Evolutionary conservation across 2,797 vertebrate species (phyloP).

Genomic region (Nannoperca obscura): DNA sequence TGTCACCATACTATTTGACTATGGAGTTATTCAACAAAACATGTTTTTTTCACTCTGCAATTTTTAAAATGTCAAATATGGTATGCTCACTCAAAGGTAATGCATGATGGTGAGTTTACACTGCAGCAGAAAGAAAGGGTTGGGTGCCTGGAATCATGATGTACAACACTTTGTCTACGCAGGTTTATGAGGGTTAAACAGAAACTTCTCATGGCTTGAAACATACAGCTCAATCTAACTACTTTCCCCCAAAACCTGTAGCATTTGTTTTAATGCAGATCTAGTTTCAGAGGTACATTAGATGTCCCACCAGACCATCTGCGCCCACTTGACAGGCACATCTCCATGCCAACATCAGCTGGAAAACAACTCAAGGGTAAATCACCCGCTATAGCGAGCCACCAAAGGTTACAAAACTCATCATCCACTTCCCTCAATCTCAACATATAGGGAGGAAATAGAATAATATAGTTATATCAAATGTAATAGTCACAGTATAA

Average conservation of each 20-base stretch:
- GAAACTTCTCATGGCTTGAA: neutral
- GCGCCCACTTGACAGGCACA: constrained; percentile 54
- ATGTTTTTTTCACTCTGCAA: too few species aligned
- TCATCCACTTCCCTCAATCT: neutral
- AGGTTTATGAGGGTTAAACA: neutral
- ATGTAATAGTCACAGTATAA: neutral
- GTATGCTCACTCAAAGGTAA: too few species aligned
- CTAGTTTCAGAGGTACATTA: constrained; percentile 16
- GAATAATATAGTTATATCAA: neutral
- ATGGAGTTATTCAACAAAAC: too few species aligned
- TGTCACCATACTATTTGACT: too few species aligned
- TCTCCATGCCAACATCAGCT: constrained; percentile 62
- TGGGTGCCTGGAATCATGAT: too few species aligned
- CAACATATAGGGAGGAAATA: neutral
- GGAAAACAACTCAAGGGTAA: constrained; percentile 48
- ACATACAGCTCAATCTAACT: neutral
- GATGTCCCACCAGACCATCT: constrained; percentile 58
- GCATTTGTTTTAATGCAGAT: constrained; percentile 18
- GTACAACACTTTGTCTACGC: too few species aligned
- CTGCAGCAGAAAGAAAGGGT: too few species aligned
- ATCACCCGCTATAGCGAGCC: constrained; percentile 8
- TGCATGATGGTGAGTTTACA: too few species aligned
- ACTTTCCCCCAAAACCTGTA: neutral
- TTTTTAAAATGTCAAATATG: too few species aligned
- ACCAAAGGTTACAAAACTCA: constrained; percentile 13